Evolutionary conservation across 2,888 invertebrate genomes (phyloP), one percentile per base, ranked within the genome.

Genomic region (Noctuana brunneofusca): DNA sequence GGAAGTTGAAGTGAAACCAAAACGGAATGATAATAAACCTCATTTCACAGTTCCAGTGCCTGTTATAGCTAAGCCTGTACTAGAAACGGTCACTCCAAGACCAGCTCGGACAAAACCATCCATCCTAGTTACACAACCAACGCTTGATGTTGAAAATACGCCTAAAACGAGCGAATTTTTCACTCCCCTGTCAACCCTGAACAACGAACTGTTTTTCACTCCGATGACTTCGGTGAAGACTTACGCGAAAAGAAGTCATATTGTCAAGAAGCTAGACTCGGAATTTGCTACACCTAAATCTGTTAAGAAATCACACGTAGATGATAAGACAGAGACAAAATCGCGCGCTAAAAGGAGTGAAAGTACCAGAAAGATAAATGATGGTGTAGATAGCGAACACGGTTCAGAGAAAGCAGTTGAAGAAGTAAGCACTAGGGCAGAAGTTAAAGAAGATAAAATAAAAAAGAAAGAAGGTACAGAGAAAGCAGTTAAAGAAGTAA

Each of bases 31-130:
- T 9, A 54, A 35, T 18, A 68, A 27, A 8, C 74, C 71, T 20
- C 75, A 74, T 5, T 89, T 89, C 63, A 89, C 90, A 79, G 71
- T 89, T 14, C 90, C 90, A 0, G 79, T 77, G 0, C 86, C 84
- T 0, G 72, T 80, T 0, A 80, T 76, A 0, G 35, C 69, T 0
- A 84, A 79, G 59, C 79, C 83, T 0, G 71, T 75, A 0, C 27
- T 84, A 0, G 89, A 89, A 63, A 72, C 58, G 1, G 73, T 85
- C 0, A 89, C 89, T 0, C 89, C 89, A 0, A 67, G 75, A n/a
- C 68, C 73, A 0, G 70, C 69, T 0, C 55, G 76, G 11, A 27
- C 68, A 0, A 76, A 67, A 14, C 60, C 60, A 0, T 68, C 68
- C 0, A 68, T 83, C 11, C 9, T 72, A 0, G 18, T 83, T 0